A percentile compares a stretch with the other conserved stretches of the same genome.
Evolutionary conservation across 2,888 invertebrate genomes (phyloP).

Genomic region (Eurois occulta): DNA sequence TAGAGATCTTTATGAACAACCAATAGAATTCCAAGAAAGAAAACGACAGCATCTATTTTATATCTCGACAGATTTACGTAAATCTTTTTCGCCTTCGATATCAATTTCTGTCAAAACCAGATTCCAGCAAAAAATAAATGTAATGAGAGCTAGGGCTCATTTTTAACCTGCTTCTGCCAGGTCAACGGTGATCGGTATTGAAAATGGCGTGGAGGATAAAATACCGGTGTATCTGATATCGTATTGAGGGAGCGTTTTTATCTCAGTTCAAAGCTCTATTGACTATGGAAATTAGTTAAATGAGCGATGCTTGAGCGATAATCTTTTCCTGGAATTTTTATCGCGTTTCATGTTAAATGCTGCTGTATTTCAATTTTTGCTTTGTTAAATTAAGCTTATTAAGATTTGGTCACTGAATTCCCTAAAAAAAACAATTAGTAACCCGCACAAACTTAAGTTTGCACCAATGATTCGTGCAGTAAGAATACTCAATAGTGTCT

Average conservation of each 20-base stretch:
- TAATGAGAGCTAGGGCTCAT: slow-evolving; percentile 61
- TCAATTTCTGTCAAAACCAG: slow-evolving; percentile 59
- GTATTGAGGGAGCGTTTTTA: slow-evolving; percentile 38
- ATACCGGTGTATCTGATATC: slow-evolving; percentile 47
- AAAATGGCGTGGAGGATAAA: slow-evolving; percentile 52
- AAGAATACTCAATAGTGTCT: no score
- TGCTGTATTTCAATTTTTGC: not conserved
- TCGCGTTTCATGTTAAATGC: not conserved
- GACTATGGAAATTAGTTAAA: slow-evolving; percentile 43
- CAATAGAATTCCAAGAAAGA: not conserved
- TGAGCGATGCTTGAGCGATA: not conserved
- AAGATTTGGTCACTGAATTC: not conserved
- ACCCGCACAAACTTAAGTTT: no score
- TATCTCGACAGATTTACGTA: slow-evolving; percentile 18
- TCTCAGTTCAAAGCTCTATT: slow-evolving; percentile 25
- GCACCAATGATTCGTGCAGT: no score
- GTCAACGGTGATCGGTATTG: slow-evolving; percentile 58
- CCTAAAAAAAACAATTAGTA: no score
- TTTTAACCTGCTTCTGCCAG: slow-evolving; percentile 54
- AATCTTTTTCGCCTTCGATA: slow-evolving; percentile 36
- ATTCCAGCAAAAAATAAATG: slow-evolving; percentile 55
- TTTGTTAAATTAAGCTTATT: not conserved
- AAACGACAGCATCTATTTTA: slow-evolving; percentile 13
- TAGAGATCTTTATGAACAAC: not conserved
- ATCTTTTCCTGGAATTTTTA: not conserved